Percentiles rank a stretch among this genome's conserved stretches.
Evolutionary conservation across 2,888 invertebrate genomes (phyloP).

Genomic region (Epirrhoe alternata): DNA sequence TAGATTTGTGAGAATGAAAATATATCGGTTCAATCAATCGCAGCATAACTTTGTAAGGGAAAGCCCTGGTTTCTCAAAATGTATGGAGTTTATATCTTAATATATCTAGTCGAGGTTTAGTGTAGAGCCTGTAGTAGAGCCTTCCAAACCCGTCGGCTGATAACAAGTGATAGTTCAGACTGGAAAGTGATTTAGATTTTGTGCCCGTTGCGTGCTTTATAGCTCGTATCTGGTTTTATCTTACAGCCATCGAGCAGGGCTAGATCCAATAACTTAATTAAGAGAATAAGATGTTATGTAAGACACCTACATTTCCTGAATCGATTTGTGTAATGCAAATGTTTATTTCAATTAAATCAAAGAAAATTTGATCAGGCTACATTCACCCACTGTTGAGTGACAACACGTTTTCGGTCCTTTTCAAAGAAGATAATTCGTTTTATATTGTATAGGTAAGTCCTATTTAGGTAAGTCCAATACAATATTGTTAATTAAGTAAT

Average conservation of each 20-base stretch:
- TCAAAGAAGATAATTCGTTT: too few species aligned
- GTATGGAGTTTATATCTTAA: background rate
- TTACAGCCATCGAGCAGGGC: constrained; percentile 33
- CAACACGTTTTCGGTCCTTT: background rate
- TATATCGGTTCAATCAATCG: background rate
- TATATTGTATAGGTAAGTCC: too few species aligned
- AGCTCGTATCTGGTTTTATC: constrained; percentile 37
- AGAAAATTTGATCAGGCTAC: too few species aligned
- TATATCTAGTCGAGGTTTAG: background rate
- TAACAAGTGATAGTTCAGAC: constrained; percentile 60
- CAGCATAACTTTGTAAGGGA: background rate
- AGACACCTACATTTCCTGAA: constrained; percentile 15
- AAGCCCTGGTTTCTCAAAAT: background rate
- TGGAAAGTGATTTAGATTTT: constrained; percentile 67
- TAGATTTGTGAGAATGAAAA: too few species aligned
- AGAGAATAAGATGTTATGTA: constrained; percentile 28
- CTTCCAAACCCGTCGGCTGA: constrained; percentile 54
- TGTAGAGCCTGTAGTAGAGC: constrained; percentile 21
- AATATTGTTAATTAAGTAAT: too few species aligned
- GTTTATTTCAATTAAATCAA: background rate
- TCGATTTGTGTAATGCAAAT: constrained; percentile 2
- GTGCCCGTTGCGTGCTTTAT: constrained; percentile 43
- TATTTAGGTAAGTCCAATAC: too few species aligned
- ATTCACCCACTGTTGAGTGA: background rate
- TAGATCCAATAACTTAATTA: constrained; percentile 40